A percentile compares a stretch with the other conserved stretches of the same genome.
Conservation (phyloP, 2,888 invertebrate species). For the Cephus pygmeus region DNA sequence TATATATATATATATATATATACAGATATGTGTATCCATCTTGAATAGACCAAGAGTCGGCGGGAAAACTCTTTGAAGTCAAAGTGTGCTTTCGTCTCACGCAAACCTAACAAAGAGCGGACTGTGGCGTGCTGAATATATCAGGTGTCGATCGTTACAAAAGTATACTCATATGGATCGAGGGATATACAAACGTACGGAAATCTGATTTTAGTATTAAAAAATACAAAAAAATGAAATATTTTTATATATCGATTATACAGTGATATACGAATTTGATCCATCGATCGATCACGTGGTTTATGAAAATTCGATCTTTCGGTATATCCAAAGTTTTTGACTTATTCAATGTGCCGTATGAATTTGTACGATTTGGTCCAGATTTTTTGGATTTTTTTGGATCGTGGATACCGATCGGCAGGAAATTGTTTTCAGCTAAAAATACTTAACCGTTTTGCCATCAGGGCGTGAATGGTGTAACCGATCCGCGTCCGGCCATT, state of each 20-base stretch:
- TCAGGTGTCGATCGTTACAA: not conserved
- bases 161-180: not conserved
- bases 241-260: not conserved
- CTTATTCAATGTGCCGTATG: too few species aligned
- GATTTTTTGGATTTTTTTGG: not conserved
- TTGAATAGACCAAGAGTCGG: not conserved
- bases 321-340: not conserved
- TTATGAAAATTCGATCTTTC: not conserved
- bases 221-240: not conserved
- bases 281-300: not conserved
- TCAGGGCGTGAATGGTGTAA: conserved; percentile 14
- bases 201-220: not conserved
- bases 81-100: not conserved
- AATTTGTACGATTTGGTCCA: too few species aligned
- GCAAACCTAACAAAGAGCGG: not conserved
- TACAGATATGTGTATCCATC: conserved; percentile 6
- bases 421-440: conserved; percentile 14
- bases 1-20: conserved; percentile 7
- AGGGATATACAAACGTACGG: not conserved
- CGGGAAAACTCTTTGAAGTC: not conserved
- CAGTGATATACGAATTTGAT: not conserved
- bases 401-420: not conserved
- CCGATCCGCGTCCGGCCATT: conserved; percentile 20
- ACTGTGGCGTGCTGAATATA: not conserved
- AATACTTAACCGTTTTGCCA: conserved; percentile 13